Evolutionary conservation across 2,888 invertebrate species (phyloP).

Genomic region (Heteromyza rotundicornis): DNA sequence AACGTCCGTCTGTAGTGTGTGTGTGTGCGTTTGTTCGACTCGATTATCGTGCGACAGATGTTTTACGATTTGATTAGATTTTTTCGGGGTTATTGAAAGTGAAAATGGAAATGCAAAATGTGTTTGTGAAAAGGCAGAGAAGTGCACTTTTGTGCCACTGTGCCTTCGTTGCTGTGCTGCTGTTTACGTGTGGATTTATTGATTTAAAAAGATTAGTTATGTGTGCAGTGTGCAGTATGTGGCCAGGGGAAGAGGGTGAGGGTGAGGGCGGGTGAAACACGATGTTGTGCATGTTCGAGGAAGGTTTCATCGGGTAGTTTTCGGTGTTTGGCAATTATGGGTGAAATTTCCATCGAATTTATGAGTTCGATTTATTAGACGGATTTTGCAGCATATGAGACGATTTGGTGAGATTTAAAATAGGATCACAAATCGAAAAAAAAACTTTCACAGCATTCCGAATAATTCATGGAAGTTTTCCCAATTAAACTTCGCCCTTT

Average conservation of each 20-base stretch:
- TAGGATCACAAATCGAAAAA: no score
- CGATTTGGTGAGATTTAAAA: no score
- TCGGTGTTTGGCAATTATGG: no score
- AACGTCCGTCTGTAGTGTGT: no score
- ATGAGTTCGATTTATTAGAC: no score
- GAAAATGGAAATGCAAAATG: neutral
- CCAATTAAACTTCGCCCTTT: no score
- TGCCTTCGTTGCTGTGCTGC: neutral
- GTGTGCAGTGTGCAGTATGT: neutral
- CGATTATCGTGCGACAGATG: slow-evolving; percentile 41
- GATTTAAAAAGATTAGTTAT: neutral
- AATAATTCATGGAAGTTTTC: no score
- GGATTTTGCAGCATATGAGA: no score
- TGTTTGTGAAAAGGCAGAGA: neutral
- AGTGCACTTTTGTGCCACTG: neutral
- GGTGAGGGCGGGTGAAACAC: neutral
- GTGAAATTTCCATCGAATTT: no score
- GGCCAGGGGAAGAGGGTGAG: neutral
- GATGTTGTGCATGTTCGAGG: neutral
- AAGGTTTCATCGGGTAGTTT: no score
- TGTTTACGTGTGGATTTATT: neutral
- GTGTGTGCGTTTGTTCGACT: neutral
- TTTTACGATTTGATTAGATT: slow-evolving; percentile 50
- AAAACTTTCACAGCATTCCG: no score
- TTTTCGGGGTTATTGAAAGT: neutral